phyloP scores from a whole-genome alignment of 2,888 invertebrate species.

The Nymphalis c-album region DNA sequence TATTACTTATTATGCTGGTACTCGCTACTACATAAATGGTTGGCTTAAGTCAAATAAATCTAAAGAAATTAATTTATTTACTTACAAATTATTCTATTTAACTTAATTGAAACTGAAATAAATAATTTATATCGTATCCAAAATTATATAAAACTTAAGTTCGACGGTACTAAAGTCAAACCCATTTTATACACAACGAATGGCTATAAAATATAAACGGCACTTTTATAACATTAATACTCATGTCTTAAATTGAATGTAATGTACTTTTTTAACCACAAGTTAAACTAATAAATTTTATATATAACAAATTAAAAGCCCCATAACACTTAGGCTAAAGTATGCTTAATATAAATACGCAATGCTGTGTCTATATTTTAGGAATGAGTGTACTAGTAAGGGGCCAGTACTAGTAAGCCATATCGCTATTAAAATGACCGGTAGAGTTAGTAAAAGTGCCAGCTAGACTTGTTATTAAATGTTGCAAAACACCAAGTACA shows the following conservation, averaged over 20 bases:
- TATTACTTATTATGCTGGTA: constrained; percentile 37
- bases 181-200: neutral
- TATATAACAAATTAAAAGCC: neutral
- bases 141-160: constrained; percentile 1
- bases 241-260: constrained; percentile 8
- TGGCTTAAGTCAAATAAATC: neutral
- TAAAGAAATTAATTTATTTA: neutral
- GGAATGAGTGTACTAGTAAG: too few relatives aligned
- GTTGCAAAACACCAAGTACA: constrained; percentile 52
- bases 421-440: constrained; percentile 46
- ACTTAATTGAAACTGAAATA: neutral
- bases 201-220: constrained; percentile 7
- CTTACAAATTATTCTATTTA: neutral
- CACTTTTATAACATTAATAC: constrained; percentile 1
- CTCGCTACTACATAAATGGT: constrained; percentile 16
- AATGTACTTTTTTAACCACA: constrained; percentile 9
- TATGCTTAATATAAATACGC: too few relatives aligned
- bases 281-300: constrained; percentile 1
- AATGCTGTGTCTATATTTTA: too few relatives aligned
- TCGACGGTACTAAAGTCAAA: constrained; percentile 1
- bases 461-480: constrained; percentile 43
- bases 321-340: neutral
- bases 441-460: constrained; percentile 49
- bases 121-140: neutral
- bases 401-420: neutral